A percentile compares a stretch with the other conserved stretches of the same genome.
Evolutionary conservation across 2,113 vertebrate species (phyloP).

Genomic region (Onychorhynchus coronatus): DNA sequence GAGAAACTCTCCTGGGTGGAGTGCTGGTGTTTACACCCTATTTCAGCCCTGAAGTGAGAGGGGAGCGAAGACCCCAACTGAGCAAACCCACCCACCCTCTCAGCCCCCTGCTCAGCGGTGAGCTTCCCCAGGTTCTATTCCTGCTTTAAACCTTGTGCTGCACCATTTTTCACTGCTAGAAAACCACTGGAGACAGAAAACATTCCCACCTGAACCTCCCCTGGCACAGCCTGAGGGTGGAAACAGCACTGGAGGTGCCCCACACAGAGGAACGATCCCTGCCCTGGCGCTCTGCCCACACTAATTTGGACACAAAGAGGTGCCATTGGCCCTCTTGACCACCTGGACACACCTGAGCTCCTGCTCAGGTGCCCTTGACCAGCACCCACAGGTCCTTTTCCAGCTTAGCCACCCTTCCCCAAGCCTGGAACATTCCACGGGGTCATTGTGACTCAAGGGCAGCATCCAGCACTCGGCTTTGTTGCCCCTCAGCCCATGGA

Average conservation of each 20-base stretch:
- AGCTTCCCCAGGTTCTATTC: fast-evolving
- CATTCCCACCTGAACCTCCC: not conserved
- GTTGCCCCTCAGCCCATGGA: not conserved
- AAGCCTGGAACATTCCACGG: not conserved
- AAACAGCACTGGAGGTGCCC: not conserved
- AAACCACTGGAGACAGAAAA: not conserved
- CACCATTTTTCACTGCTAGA: not conserved
- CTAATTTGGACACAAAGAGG: not conserved
- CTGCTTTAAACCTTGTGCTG: not conserved
- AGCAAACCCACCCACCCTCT: too few species aligned
- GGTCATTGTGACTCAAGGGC: not conserved
- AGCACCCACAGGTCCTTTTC: not conserved
- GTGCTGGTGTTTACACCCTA: not conserved
- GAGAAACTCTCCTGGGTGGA: not conserved
- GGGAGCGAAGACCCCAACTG: fast-evolving
- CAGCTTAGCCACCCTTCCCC: not conserved
- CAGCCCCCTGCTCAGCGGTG: fast-evolving
- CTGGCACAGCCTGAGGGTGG: not conserved
- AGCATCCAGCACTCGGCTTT: not conserved
- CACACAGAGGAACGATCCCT: not conserved
- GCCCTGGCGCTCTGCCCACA: not conserved
- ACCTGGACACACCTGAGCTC: not conserved
- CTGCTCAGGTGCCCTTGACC: not conserved
- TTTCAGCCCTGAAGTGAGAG: fast-evolving
- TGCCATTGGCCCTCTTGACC: not conserved